Percentiles rank a stretch among this genome's conserved stretches.
Evolutionary conservation across 1,140 invertebrate species (phyloP).

Genomic region (Kradibia gibbosae): DNA sequence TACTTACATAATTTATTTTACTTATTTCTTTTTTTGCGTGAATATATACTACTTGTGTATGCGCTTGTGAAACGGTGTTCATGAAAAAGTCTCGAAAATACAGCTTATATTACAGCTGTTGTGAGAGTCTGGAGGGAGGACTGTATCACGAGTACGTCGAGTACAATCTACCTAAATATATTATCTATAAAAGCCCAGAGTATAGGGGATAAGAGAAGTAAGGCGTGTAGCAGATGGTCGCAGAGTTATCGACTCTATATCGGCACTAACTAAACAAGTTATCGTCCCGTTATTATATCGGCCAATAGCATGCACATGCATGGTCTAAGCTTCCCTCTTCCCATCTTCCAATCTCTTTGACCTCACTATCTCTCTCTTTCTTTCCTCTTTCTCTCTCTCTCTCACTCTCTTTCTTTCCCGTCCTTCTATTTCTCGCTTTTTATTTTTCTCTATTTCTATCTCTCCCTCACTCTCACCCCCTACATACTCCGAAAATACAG

Average conservation of each 20-base stretch:
- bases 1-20: too few species aligned
- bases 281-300: constrained; percentile 65
- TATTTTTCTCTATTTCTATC: not conserved
- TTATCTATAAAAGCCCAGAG: constrained; percentile 48
- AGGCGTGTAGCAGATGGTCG: constrained; percentile 65
- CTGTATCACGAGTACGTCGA: constrained; percentile 1
- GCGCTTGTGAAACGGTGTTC: not conserved
- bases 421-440: too few species aligned
- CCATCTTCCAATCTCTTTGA: too few species aligned
- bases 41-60: not conserved
- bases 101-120: constrained; percentile 50
- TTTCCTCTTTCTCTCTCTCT: not conserved
- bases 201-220: constrained; percentile 52
- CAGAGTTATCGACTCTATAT: constrained; percentile 69
- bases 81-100: constrained; percentile 5
- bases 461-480: constrained; percentile 4
- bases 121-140: not conserved
- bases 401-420: not conserved
- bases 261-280: constrained; percentile 67
- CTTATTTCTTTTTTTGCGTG: too few species aligned
- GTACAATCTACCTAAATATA: constrained; percentile 3
- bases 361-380: not conserved
- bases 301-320: constrained; percentile 47
- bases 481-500: not conserved
- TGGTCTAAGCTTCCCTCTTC: not conserved